Conservation (phyloP, 2,888 invertebrate species). For the Tenthredo amoena region DNA sequence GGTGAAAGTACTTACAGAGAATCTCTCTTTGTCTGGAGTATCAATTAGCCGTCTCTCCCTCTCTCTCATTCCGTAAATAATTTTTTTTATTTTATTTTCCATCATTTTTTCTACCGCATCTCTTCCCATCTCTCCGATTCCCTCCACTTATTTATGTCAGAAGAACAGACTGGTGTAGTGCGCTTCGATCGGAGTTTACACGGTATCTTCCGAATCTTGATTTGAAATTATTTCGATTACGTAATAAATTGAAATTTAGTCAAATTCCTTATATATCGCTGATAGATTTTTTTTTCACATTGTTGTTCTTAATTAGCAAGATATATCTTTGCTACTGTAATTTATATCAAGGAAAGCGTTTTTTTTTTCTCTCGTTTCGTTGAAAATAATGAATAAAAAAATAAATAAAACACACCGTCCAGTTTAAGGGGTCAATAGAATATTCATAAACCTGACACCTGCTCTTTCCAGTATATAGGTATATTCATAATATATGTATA, state of each 20-base stretch:
- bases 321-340: background rate
- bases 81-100: background rate
- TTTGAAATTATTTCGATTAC: background rate
- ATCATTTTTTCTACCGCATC: conserved; percentile 11
- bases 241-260: background rate
- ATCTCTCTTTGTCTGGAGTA: conserved; percentile 42
- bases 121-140: background rate
- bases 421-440: background rate
- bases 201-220: background rate
- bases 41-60: background rate
- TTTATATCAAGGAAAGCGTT: background rate
- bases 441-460: background rate
- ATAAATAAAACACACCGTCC: too few species aligned
- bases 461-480: background rate
- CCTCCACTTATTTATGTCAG: background rate
- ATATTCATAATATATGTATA: background rate
- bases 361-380: background rate
- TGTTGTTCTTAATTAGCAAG: background rate
- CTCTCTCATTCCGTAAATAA: background rate
- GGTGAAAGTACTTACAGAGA: conserved; percentile 48
- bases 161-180: background rate
- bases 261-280: too few species aligned
- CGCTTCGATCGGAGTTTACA: background rate
- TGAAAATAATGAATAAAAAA: background rate
- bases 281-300: background rate